These are phyloP conservation scores for Formicarius rufipectus DNA, from an alignment of 2,113 vertebrate genomes.

Conservation along the genomic window DNA sequence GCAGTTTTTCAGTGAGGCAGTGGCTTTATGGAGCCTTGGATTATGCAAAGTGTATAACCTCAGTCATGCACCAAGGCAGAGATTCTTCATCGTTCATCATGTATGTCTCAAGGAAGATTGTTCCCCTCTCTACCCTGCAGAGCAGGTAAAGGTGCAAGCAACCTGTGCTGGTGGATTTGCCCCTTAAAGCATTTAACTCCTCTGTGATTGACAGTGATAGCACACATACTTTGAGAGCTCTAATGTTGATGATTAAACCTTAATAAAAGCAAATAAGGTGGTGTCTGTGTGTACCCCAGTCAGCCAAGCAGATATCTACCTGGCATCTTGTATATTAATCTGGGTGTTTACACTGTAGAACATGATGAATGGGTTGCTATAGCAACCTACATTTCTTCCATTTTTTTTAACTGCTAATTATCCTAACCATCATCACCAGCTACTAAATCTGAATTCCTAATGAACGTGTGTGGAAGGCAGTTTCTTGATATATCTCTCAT, in stretches of 20 bases:
- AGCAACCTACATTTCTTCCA: slow-evolving; percentile 81
- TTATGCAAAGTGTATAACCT: background rate
- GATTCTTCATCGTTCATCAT: too few species aligned
- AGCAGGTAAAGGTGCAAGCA: background rate
- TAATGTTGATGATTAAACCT: slow-evolving; percentile 76
- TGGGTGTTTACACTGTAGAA: slow-evolving; percentile 83
- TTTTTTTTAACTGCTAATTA: slow-evolving; percentile 79
- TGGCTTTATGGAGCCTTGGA: background rate
- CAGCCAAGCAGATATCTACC: slow-evolving; percentile 77
- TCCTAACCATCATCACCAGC: slow-evolving; percentile 79
- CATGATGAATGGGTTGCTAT: slow-evolving; percentile 83
- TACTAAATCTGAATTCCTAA: slow-evolving; percentile 84
- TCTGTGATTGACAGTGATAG: slow-evolving; percentile 78
- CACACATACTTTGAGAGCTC: slow-evolving; percentile 76
- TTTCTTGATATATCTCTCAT: slow-evolving; percentile 67
- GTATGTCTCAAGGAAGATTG: background rate
- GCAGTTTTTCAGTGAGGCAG: background rate
- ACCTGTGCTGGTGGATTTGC: background rate
- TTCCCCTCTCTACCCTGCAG: background rate
- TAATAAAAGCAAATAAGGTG: slow-evolving; percentile 84
- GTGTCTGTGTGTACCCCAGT: slow-evolving; percentile 77
- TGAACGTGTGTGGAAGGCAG: slow-evolving; percentile 73
- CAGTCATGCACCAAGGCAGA: background rate
- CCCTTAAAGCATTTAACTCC: slow-evolving; percentile 60
- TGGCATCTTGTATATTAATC: slow-evolving; percentile 84